Evolutionary conservation across 2,888 invertebrate species (phyloP), one percentile per base, ranked within the genome.

Genomic region (Cephalotes varians): DNA sequence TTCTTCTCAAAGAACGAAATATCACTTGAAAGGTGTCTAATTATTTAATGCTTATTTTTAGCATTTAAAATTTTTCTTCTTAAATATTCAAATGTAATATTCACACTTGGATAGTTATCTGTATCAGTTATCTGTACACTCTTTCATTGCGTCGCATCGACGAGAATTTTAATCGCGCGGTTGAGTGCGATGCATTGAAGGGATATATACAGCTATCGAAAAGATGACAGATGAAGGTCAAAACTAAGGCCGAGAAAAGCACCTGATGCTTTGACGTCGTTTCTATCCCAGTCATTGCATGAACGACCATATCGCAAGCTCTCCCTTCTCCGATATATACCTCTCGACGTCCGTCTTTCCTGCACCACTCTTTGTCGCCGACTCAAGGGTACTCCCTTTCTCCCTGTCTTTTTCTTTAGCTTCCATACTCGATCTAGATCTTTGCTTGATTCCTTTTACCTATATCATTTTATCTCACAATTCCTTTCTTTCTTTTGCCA

Each of bases 201-300:
- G 10, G 10, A 44, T 58, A 34, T 37, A 44, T 9, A 10, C n/a
- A 40, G n/a, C 25, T 28, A 51, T 47, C 40, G 15, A 47, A 47
- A 73, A 67, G 21, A 67, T 67, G 37, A 74, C 21, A 49, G 49
- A 51, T 51, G 67, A n/a, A 37, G 28, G n/a, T 28, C 37, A 76
- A 76, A 76, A 76, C 12, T 51, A 64, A n/a, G 74, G 65, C 51
- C 28, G 28, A 67, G 37, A 76, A 34, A 28, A 76, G 76, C 51
- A 76, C 51, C 28, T 76, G 65, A 76, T 65, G 40, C 67, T 76
- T 65, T 67, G 76, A 67, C 28, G 51, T 51, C 34, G 37, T 76
- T 51, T 18, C 67, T 67, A 25, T 40, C 28, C 6, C 15, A 12
- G 28, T 10, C 6, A 67, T 40, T 67, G 15, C 67, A 51, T 37